Evolutionary conservation across 2,797 vertebrate genomes (phyloP), one percentile per base, ranked within the genome.

Genomic region (Bovichtus variegatus): DNA sequence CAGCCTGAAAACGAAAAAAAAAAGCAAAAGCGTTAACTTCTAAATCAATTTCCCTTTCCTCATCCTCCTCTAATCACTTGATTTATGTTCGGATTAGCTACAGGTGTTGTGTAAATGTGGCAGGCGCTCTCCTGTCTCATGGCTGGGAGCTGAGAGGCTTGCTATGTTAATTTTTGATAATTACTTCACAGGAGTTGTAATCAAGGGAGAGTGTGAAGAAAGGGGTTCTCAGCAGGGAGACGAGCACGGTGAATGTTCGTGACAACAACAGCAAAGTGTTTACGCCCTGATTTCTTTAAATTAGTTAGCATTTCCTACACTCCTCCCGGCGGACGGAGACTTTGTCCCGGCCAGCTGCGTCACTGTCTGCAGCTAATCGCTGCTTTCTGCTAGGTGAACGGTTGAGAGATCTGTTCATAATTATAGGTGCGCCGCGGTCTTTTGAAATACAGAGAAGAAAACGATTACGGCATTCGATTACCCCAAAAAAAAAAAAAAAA

Each of bases 31-130:
- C n/a, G n/a, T n/a, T n/a, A 12, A 43, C 21, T 29, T 41, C 36
- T 75, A 49, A 44, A 38, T 27, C 16, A 16, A 5, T 38, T 51
- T n/a, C n/a, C n/a, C n/a, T n/a, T n/a, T n/a, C n/a, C n/a, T 27
- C 41, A 29, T 75, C 34, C n/a, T 40, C 53, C 11, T 68, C 19
- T 82, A 74, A 84, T 80, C 59, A 21, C 13, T 58, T 29, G 31
- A 69, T 70, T 66, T 51, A 18, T 53, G 38, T 58, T 61, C 40
- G 47, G 51, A 80, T 76, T n/a, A 80, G 61, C 71, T 50, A 58
- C 86, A 82, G 86, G 78, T 88, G 80, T 76, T 83, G 46, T 74
- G 80, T 27, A 70, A 77, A 85, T 78, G 19, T 36, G 62, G 34
- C 53, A 44, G 58, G 58, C 9, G 11, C 25, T 68, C 43, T 25